phyloP scores from a whole-genome alignment of 2,888 invertebrate species.

The Drosophila crucigera region DNA sequence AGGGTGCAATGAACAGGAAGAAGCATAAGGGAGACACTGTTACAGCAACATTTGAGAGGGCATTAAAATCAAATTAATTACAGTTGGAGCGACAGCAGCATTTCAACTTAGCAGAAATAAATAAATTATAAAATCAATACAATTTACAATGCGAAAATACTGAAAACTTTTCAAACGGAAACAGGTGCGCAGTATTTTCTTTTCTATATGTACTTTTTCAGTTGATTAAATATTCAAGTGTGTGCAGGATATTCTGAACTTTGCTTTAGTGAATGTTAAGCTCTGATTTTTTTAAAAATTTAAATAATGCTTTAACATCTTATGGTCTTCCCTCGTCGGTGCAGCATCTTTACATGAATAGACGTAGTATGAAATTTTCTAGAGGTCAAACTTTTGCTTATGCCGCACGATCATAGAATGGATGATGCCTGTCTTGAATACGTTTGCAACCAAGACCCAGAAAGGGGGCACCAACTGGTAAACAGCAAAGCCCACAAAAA shows the following conservation, averaged over 20 bases:
- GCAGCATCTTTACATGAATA: background rate
- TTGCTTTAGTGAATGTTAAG: background rate
- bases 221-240: background rate
- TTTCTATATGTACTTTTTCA: background rate
- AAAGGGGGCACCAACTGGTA: background rate
- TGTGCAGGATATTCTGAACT: background rate
- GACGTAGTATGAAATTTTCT: background rate
- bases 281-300: background rate
- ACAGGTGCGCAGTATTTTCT: conserved; percentile 38
- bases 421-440: conserved; percentile 22
- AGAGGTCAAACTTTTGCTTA: background rate
- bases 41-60: conserved; percentile 67
- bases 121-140: conserved; percentile 79
- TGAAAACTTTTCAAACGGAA: conserved; percentile 11
- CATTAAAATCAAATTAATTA: conserved; percentile 80
- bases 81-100: conserved; percentile 60
- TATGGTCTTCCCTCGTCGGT: background rate
- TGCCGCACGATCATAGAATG: conserved; percentile 28
- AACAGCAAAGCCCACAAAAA: conserved; percentile 28
- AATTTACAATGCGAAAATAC: conserved; percentile 27
- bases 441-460: conserved; percentile 13
- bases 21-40: background rate
- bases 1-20: conserved; percentile 10
- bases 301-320: background rate
- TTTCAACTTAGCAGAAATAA: conserved; percentile 56